Conservation (phyloP, 37 sponge, comb jelly and placozoan species). For the Spongia lamella region DNA sequence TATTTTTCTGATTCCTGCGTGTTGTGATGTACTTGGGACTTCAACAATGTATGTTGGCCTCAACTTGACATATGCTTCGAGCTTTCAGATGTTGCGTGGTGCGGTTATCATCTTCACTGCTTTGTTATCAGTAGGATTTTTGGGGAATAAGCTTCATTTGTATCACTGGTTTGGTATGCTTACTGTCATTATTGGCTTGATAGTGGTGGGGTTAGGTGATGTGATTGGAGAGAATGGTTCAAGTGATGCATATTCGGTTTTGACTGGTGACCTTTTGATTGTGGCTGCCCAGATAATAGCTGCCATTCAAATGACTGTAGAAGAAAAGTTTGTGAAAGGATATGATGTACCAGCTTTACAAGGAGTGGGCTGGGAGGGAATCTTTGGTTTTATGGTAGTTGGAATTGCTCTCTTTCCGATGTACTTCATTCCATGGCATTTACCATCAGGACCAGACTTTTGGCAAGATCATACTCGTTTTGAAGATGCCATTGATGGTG, state of each 20-base stretch:
- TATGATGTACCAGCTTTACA: slow-evolving; percentile 87
- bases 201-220: slow-evolving; percentile 85
- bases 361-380: slow-evolving; percentile 97
- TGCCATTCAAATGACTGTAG: slow-evolving; percentile 84
- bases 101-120: slow-evolving; percentile 98
- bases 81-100: slow-evolving; percentile 95
- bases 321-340: slow-evolving; percentile 88
- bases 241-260: slow-evolving; percentile 3
- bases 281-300: slow-evolving; percentile 86
- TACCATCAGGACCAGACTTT: slow-evolving; percentile 60
- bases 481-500: slow-evolving; percentile 90
- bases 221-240: slow-evolving; percentile 15
- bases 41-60: slow-evolving; percentile 93
- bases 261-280: slow-evolving; percentile 89
- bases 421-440: slow-evolving; percentile 94
- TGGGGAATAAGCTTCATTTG: slow-evolving; percentile 58
- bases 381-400: slow-evolving; percentile 81
- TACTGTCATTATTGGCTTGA: slow-evolving; percentile 84
- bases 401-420: slow-evolving; percentile 77
- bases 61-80: slow-evolving; percentile 89
- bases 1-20: slow-evolving; percentile 87
- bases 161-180: slow-evolving; percentile 91
- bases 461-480: slow-evolving; percentile 73
- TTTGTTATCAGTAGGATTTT: slow-evolving; percentile 85
- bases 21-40: slow-evolving; percentile 87